Evolutionary conservation across 2,888 invertebrate genomes (phyloP).

Genomic region (Lithosia quadra): DNA sequence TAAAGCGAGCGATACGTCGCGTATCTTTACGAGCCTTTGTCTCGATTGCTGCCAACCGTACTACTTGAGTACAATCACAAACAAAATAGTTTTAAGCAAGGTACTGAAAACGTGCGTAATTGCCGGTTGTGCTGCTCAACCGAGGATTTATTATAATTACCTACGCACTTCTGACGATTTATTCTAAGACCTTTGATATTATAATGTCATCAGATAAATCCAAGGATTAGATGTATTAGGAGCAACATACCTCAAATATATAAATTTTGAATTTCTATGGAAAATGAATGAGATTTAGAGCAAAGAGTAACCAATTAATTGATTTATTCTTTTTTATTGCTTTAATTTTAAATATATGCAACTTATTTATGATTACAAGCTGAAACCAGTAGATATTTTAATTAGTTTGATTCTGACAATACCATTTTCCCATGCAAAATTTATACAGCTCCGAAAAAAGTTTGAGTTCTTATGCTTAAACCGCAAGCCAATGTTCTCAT

Average conservation of each 20-base stretch:
- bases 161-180: background rate
- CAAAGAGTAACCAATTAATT: background rate
- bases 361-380: background rate
- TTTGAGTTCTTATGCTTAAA: background rate
- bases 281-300: background rate
- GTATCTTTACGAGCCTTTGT: slow-evolving; percentile 84
- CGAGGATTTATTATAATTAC: background rate
- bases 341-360: too few species aligned
- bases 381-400: background rate
- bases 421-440: background rate
- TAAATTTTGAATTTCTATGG: background rate
- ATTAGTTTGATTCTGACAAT: background rate
- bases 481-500: too few species aligned
- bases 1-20: slow-evolving; percentile 61
- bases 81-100: slow-evolving; percentile 38
- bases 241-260: background rate
- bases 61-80: slow-evolving; percentile 52
- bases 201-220: background rate
- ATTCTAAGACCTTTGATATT: background rate
- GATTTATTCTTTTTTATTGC: too few species aligned
- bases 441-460: background rate
- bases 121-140: slow-evolving; percentile 5
- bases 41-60: slow-evolving; percentile 73
- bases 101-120: slow-evolving; percentile 4
- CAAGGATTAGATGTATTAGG: background rate